These are phyloP conservation scores for Amblyopsis rosae DNA, from an alignment of 2,113 vertebrate species.

Conservation along the genomic window DNA sequence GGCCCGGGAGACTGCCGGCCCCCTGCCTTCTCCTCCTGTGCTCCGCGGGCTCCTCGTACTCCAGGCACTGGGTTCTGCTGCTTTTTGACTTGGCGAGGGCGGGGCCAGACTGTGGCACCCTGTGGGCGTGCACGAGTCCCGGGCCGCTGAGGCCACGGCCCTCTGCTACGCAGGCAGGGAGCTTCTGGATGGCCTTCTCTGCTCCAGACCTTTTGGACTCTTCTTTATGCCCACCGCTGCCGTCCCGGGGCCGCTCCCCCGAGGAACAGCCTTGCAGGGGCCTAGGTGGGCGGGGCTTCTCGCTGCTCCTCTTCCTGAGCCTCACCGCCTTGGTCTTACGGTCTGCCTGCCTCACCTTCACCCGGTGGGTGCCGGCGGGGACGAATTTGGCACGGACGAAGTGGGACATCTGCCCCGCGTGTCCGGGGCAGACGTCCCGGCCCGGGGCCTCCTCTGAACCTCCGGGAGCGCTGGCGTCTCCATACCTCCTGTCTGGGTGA, in stretches of 20 bases:
- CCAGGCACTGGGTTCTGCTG: constrained; percentile 52
- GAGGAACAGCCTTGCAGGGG: constrained; percentile 58
- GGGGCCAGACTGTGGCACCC: constrained; percentile 49
- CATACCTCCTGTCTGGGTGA: constrained; percentile 31
- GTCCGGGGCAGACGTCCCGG: constrained; percentile 41
- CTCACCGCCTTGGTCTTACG: constrained; percentile 81
- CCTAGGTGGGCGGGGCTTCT: constrained; percentile 68
- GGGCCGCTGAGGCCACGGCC: constrained; percentile 73
- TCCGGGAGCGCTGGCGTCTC: constrained; percentile 26
- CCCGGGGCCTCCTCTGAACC: constrained; percentile 47
- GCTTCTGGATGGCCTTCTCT: constrained; percentile 40
- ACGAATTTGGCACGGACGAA: constrained; percentile 81
- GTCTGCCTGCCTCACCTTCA: constrained; percentile 76
- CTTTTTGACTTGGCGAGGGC: constrained; percentile 48
- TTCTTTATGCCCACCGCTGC: constrained; percentile 15
- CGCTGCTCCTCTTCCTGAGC: constrained; percentile 73
- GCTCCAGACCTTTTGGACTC: constrained; percentile 60
- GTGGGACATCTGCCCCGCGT: constrained; percentile 41
- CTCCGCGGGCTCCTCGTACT: constrained; percentile 37
- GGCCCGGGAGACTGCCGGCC: constrained; percentile 77
- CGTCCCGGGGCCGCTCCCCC: constrained; percentile 66
- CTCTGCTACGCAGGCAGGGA: constrained; percentile 56
- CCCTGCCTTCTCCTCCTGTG: constrained; percentile 73
- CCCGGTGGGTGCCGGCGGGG: constrained; percentile 74
- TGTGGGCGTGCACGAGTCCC: constrained; percentile 39